phyloP scores from a whole-genome alignment of 2,797 vertebrate species.

The Hoplostethus mediterraneus region DNA sequence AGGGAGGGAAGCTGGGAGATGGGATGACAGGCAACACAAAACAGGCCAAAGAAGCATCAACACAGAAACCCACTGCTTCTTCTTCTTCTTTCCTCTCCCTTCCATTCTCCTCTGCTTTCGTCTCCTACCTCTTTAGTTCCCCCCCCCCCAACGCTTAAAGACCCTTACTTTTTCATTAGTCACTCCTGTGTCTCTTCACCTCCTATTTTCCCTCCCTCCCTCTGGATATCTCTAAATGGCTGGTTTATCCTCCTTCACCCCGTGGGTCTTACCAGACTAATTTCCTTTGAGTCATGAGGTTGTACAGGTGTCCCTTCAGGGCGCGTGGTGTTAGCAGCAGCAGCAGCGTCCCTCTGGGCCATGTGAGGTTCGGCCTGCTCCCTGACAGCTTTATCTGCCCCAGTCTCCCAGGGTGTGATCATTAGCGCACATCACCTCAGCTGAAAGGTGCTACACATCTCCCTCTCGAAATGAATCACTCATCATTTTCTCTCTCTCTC shows the following conservation, averaged over 20 bases:
- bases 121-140: constrained; percentile 6
- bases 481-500: background rate
- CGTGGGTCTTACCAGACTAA: constrained; percentile 52
- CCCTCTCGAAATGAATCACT: constrained; percentile 11
- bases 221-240: constrained; percentile 63
- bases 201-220: constrained; percentile 51
- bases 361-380: constrained; percentile 33
- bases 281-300: constrained; percentile 66
- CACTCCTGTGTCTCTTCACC: constrained; percentile 39
- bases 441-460: constrained; percentile 5
- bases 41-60: constrained; percentile 27
- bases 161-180: constrained; percentile 42
- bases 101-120: background rate
- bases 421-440: constrained; percentile 40
- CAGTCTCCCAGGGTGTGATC: constrained; percentile 39
- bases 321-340: constrained; percentile 40
- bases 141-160: background rate
- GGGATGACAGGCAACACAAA: constrained; percentile 41
- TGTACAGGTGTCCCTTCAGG: constrained; percentile 68
- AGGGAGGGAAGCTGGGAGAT: background rate
- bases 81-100: background rate
- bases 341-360: constrained; percentile 26
- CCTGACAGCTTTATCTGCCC: constrained; percentile 52
- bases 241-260: constrained; percentile 55
- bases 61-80: background rate